Evolutionary conservation across 2,113 vertebrate species (phyloP), one percentile per base, ranked within the genome.

Genomic region (Gopherus flavomarginatus): DNA sequence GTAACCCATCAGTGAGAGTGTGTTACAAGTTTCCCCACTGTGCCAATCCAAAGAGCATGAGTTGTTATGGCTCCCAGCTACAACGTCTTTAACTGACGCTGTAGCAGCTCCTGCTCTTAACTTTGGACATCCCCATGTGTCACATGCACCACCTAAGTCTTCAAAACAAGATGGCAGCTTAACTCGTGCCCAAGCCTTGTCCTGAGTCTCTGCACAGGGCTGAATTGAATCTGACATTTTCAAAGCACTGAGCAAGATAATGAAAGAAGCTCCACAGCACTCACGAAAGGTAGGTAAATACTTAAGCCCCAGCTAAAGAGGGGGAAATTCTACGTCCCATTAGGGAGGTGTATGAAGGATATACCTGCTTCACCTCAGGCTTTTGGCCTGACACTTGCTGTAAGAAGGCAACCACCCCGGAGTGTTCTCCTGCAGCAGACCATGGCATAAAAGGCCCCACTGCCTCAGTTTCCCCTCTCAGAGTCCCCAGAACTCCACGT

Each of bases 61-160:
- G 26, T 59, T 69, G 62, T 69, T 77, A 26, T 5, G 21, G 4
- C 22, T 16, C n/a, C 22, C 52, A 56, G 53, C 52, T 19, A 57
- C 8, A 57, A 6, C 19, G 0, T 79, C 87, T 59, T 44, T n/a
- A 93, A 59, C 14, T 5, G 0, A 24, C 24, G 16, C 26, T 38
- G 80, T 29, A 86, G 47, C 59, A 57, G 50, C 2, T 0, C 75
- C n/a, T 9, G 35, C 24, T 47, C 56, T 24, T 10, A 56, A 81
- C 24, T 82, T 87, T n/a, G 53, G 82, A 86, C 35, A 85, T n/a
- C 77, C 0, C 0, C 0, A 0, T 1, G 8, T 22, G 53, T 22
- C 53, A 77, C 11, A 54, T 52, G 49, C 69, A 9, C 78, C 85
- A 65, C 44, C 72, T 83, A 11, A 0, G 42, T 57, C 47, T 38